These are phyloP conservation scores for Gallinago solitaria DNA, from an alignment of 2,797 vertebrate genomes.

Conservation along the genomic window DNA sequence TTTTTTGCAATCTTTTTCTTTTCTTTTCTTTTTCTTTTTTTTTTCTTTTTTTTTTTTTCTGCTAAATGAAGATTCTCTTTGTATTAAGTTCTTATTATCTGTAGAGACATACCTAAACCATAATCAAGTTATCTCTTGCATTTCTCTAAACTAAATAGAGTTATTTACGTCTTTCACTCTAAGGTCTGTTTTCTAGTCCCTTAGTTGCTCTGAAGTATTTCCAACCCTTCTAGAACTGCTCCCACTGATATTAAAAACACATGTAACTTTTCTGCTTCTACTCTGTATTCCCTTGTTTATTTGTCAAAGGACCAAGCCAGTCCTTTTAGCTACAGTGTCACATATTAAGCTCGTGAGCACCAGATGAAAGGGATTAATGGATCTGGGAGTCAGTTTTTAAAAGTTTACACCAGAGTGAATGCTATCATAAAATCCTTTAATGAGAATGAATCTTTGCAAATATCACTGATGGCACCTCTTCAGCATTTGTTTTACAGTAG, in stretches of 20 bases:
- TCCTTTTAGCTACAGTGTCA: conserved; percentile 9
- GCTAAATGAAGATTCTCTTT: not conserved
- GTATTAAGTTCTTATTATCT: not conserved
- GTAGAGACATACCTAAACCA: not conserved
- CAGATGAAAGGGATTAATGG: conserved; percentile 19
- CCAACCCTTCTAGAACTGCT: not conserved
- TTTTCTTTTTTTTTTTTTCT: not conserved
- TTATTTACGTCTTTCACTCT: not conserved
- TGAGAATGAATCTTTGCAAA: conserved; percentile 55
- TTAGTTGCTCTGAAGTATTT: not conserved
- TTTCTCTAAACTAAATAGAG: not conserved
- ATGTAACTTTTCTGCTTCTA: not conserved
- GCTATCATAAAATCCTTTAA: conserved; percentile 50
- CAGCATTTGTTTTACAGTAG: conserved; percentile 48
- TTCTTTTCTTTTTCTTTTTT: not conserved
- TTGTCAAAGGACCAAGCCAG: not conserved
- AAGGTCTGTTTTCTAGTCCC: not conserved
- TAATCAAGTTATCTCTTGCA: not conserved
- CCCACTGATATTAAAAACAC: not conserved
- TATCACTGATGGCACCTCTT: conserved; percentile 25
- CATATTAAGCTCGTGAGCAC: not conserved
- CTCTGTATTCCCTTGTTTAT: not conserved
- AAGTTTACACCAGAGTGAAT: conserved; percentile 42
- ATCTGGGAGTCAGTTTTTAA: conserved; percentile 38
- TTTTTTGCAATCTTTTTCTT: not conserved